Evolutionary conservation across 2,888 invertebrate species (phyloP).

Genomic region (Diloba caeruleocephala): DNA sequence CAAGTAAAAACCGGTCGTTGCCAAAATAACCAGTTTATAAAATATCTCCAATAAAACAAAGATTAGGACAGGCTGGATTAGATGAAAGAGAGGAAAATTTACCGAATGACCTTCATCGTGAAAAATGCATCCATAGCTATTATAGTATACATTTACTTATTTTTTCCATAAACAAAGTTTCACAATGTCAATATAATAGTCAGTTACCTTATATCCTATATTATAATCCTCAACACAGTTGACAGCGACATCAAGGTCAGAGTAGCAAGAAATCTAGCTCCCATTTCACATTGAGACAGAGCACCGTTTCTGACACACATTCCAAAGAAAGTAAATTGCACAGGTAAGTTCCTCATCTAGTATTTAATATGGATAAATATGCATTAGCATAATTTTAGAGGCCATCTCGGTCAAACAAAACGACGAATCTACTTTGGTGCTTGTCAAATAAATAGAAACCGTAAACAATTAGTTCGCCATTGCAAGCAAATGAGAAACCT

Average conservation of each 20-base stretch:
- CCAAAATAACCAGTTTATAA: constrained; percentile 45
- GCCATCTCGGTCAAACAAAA: too few relatives aligned
- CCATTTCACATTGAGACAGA: constrained; percentile 15
- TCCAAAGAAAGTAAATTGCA: constrained; percentile 40
- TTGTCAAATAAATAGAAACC: constrained; percentile 33
- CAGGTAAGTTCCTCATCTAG: constrained; percentile 2
- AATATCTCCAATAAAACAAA: too few relatives aligned
- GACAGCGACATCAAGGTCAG: constrained; percentile 45
- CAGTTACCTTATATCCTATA: too few relatives aligned
- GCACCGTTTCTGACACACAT: constrained; percentile 41
- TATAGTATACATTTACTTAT: constrained; percentile 9
- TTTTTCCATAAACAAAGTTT: too few relatives aligned
- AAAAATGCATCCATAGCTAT: constrained; percentile 26
- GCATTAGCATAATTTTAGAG: neutral
- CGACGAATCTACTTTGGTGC: constrained; percentile 2
- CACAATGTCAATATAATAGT: constrained; percentile 10
- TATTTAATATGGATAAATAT: constrained; percentile 1
- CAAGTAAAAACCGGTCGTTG: constrained; percentile 42
- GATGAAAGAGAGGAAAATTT: too few relatives aligned
- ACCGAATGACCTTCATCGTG: constrained; percentile 11
- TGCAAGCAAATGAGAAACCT: constrained; percentile 10
- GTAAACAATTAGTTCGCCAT: constrained; percentile 6
- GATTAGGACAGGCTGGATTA: too few relatives aligned
- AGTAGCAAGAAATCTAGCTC: constrained; percentile 25
- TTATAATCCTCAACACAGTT: neutral